Evolutionary conservation across 2,888 invertebrate species (phyloP), one percentile per base, ranked within the genome.

Genomic region (Lithophane ornitopus): DNA sequence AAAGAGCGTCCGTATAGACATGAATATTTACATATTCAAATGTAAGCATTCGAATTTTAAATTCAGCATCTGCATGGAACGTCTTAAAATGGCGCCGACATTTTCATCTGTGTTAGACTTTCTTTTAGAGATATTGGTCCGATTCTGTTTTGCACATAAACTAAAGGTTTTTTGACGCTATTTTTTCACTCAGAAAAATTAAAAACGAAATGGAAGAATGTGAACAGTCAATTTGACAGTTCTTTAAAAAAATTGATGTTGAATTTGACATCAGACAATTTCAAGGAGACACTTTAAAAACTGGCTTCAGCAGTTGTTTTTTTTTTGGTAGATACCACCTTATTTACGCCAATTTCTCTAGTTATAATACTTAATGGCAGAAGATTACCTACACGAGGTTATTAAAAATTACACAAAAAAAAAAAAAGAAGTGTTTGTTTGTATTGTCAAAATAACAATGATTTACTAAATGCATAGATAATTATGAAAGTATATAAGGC

Each of bases 1-100:
- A 83, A 83, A 70, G 54, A 65, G 67, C 72, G 61, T 72, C 22
- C 70, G 73, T 76, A 71, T 59, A 74, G 52, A 76, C 77, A 80
- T 86, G 80, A 85, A 87, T 86, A 87, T 87, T 86, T 86, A 87
- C 78, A 16, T 82, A 87, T 88, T 87, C 85, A 86, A 84, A 87
- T 86, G 70, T 77, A 76, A 81, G 84, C 76, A 80, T 86, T 88
- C 82, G 80, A 84, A 87, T 81, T 87, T 87, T 79, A 86, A 88
- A 88, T 86, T 85, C 65, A 28, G 54, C 73, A 73, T 85, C 80
- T 85, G 80, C 78, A 81, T 84, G 74, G 65, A 71, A 67, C 78
- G 61, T 84, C 80, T 82, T 76, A 62, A 81, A 78, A 80, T 69
- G 68, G n/a, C 59, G 68, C 66, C 66, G 68, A 76, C 74, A 61